phyloP scores from a whole-genome alignment of 2,113 vertebrate species.

The Camelus bactrianus region DNA sequence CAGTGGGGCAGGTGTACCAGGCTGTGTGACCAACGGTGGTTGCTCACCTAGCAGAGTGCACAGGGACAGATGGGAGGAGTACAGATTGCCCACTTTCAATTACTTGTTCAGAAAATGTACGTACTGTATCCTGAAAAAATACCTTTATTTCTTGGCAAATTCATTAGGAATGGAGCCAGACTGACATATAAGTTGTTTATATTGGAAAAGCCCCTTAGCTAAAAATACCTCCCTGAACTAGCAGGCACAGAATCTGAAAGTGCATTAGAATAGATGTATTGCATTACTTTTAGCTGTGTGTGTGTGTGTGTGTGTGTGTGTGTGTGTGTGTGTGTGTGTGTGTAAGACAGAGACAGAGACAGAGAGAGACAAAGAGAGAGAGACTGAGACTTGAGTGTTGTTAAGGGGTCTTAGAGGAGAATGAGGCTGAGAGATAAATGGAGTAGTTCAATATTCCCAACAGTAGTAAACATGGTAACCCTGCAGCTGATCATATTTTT shows the following conservation, averaged over 20 bases:
- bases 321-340: not conserved
- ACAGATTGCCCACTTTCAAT: not conserved
- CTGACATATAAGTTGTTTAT: conserved; percentile 41
- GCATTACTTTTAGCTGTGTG: not conserved
- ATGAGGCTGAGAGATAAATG: not conserved
- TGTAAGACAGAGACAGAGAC: not conserved
- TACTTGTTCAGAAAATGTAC: conserved; percentile 48
- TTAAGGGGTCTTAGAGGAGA: not conserved
- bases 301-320: not conserved
- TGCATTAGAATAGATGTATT: not conserved
- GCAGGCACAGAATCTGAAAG: not conserved
- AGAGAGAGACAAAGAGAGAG: not conserved
- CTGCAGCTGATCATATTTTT: not conserved
- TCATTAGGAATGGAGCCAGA: conserved; percentile 56
- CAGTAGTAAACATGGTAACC: not conserved
- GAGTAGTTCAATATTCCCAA: not conserved
- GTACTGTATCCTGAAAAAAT: conserved; percentile 21
- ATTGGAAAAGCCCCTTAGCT: not conserved
- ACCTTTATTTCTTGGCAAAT: conserved; percentile 56
- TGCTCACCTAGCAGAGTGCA: not conserved
- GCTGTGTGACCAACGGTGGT: not conserved
- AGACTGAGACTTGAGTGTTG: not conserved
- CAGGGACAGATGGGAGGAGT: conserved; percentile 49
- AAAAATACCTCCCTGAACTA: conserved; percentile 10
- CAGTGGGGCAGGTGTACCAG: not conserved